Conservation (phyloP, 2,888 invertebrate genomes). For the Apamea sordens region DNA sequence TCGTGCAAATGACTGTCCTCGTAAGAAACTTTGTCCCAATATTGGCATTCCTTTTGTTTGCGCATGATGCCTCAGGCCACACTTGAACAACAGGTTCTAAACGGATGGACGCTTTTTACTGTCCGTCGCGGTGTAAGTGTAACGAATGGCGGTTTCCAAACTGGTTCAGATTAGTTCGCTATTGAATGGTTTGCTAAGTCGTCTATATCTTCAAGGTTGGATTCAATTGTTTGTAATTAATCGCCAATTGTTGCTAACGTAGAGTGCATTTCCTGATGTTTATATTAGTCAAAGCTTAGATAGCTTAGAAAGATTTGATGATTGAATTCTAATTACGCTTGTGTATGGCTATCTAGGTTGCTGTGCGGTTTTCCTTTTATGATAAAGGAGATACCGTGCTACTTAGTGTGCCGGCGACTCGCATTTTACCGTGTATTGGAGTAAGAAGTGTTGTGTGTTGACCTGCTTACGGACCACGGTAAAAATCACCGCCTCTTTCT, state of each 20-base stretch:
- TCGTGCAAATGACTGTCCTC: slow-evolving; percentile 63
- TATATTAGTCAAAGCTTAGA: slow-evolving; percentile 16
- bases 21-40: slow-evolving; percentile 68
- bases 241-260: slow-evolving; percentile 38
- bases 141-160: slow-evolving; percentile 43
- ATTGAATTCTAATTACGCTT: slow-evolving; percentile 17
- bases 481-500: slow-evolving; percentile 28
- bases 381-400: slow-evolving; percentile 44
- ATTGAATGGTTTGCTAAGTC: slow-evolving; percentile 35
- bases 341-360: slow-evolving; percentile 39
- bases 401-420: slow-evolving; percentile 27
- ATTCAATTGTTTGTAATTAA: slow-evolving; percentile 45
- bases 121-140: slow-evolving; percentile 36
- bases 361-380: slow-evolving; percentile 43
- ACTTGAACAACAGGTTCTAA: slow-evolving; percentile 55
- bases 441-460: slow-evolving; percentile 45
- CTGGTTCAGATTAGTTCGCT: slow-evolving; percentile 51
- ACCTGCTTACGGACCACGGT: slow-evolving; percentile 50
- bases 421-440: slow-evolving; percentile 42
- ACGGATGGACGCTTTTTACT: slow-evolving; percentile 50
- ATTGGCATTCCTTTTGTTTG: slow-evolving; percentile 68
- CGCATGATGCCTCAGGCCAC: slow-evolving; percentile 59
- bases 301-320: slow-evolving; percentile 8
- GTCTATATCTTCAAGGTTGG: slow-evolving; percentile 43
- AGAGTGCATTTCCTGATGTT: slow-evolving; percentile 33